phyloP scores from a whole-genome alignment of 2,888 invertebrate species.

The Chloroclystis v-ata region DNA sequence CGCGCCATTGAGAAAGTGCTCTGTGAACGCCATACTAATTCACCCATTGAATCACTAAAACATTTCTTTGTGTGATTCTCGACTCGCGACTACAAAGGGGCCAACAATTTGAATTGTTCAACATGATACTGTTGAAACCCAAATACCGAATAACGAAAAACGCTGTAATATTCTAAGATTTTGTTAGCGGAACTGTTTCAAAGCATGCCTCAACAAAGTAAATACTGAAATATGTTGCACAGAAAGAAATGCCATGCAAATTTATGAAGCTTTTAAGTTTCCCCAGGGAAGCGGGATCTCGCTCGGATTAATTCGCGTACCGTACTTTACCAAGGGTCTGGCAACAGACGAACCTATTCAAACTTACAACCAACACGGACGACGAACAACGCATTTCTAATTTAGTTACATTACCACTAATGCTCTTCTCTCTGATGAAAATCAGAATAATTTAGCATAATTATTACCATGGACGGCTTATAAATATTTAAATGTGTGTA shows the following conservation, averaged over 20 bases:
- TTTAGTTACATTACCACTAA: slow-evolving; percentile 2
- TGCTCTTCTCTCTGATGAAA: neutral
- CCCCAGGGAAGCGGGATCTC: slow-evolving; percentile 47
- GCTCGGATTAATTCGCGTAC: slow-evolving; percentile 68
- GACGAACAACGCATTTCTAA: neutral
- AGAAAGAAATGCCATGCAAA: slow-evolving; percentile 38
- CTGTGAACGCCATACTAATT: slow-evolving; percentile 74
- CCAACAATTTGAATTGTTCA: slow-evolving; percentile 25
- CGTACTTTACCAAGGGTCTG: slow-evolving; percentile 59
- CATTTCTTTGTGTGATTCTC: slow-evolving; percentile 42
- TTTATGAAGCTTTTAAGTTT: slow-evolving; percentile 40
- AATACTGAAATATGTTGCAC: slow-evolving; percentile 12
- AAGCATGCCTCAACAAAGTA: slow-evolving; percentile 12
- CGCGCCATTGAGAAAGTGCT: slow-evolving; percentile 76
- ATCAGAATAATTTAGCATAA: neutral
- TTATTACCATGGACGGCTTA: neutral
- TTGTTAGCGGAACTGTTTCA: slow-evolving; percentile 9
- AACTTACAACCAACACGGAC: neutral
- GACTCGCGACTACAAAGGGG: slow-evolving; percentile 27
- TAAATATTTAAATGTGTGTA: slow-evolving; percentile 2
- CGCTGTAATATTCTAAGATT: slow-evolving; percentile 1
- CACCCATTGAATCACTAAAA: slow-evolving; percentile 59
- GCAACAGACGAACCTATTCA: slow-evolving; percentile 54
- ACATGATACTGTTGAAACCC: slow-evolving; percentile 14
- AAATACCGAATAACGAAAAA: slow-evolving; percentile 7